Evolutionary conservation across 2,888 invertebrate species (phyloP), one percentile per base, ranked within the genome.

Genomic region (Barypeithes pellucidus): DNA sequence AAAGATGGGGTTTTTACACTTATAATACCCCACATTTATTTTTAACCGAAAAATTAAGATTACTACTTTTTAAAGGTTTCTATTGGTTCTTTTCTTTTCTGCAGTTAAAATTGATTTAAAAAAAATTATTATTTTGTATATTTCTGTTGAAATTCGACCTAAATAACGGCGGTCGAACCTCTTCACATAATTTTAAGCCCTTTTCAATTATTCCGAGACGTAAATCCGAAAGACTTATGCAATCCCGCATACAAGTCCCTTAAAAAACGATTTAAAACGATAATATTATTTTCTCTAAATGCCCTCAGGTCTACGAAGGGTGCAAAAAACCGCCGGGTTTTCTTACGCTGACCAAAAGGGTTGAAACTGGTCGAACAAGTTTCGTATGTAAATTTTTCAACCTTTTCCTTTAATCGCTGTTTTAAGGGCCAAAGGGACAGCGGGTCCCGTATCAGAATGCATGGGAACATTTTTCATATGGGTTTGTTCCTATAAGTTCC

Each of bases 291-390:
- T 72, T 61, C 61, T 67, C 24, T 50, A 45, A 66, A 67, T 61
- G 71, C 71, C 52, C 65, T 29, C 8, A 52, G 29, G 33, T 52
- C 29, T 47, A 3, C 29, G 14, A 33, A 65, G 60, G 66, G 63
- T 43, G 65, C 12, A 69, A 69, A 71, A 74, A 74, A 67, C 50
- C 63, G 62, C 66, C 67, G 39, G 50, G 74, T 62, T 74, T 74
- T 74, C 74, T 70, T 67, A 71, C 29, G 68, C 72, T 75, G 75
- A 75, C 75, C 75, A 78, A 75, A 80, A 80, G 82, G 80, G 79
- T 78, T 71, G 78, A 77, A 82, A 83, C 81, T 82, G 82, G 83
- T 82, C 82, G 82, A 82, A 84, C 83, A 79, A 82, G 83, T 84
- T 83, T 82, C 76, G 79, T 83, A 84, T 84, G 83, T 80, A 80